Evolutionary conservation across 2,888 invertebrate genomes (phyloP), one percentile per base, ranked within the genome.

Genomic region (Alviniconcha strummeri): DNA sequence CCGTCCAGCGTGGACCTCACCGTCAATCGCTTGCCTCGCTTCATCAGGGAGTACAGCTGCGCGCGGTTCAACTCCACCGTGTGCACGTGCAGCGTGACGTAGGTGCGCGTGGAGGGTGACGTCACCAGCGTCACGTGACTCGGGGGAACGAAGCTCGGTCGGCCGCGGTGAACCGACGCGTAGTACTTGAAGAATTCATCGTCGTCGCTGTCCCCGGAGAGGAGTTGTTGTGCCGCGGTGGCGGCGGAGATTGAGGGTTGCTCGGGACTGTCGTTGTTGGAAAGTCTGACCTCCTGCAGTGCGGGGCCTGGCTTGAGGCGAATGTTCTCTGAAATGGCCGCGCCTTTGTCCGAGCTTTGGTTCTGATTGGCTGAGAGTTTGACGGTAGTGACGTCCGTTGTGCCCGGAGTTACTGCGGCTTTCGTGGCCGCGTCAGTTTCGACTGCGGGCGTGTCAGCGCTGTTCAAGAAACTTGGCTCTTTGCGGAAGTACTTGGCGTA

Each of bases 81-180:
- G 76, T 90, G 90, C 56, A 17, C 64, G 77, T 90, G 89, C 80
- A 86, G 84, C 0, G 88, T 88, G 1, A 87, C 85, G 80, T n/a
- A 87, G 85, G 57, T 84, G 83, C 19, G 75, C 80, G 83, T 88
- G 83, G 69, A 85, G 83, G 13, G 64, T 36, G 77, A 82, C 13
- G 81, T 81, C 75, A 81, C 81, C 52, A 81, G 64, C 36, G 36
- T 64, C 75, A 81, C 67, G 9, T 19, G 71, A n/a, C n/a, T 54
- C 64, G 88, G 89, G 9, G 88, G 81, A 17, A 86, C 84, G 56
- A 11, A 60, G 36, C 36, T 36, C 36, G 36, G 36, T 36, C 36
- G 36, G 36, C 36, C 36, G 36, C 36, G 36, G 36, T 36, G 36
- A 36, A 36, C 36, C 36, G 36, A 36, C 36, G 36, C 36, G 36